phyloP scores from a whole-genome alignment of 1,140 invertebrate genomes.

The Mamestra configurata region DNA sequence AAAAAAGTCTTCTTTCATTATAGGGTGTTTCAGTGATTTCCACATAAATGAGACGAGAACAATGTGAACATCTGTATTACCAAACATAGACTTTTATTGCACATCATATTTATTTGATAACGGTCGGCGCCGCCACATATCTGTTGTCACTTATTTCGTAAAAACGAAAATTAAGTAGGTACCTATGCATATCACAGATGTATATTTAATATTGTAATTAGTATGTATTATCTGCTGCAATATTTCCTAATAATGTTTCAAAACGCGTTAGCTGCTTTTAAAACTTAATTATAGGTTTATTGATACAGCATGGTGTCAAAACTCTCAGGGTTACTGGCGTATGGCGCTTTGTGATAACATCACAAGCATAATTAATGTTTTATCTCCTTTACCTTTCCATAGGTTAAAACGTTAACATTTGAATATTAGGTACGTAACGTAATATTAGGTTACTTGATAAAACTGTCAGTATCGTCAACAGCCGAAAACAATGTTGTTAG shows the following conservation, averaged over 20 bases:
- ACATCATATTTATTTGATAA: not conserved
- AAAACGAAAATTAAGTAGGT: not conserved
- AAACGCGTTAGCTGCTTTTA: slow-evolving; percentile 6
- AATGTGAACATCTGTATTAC: too few relatives aligned
- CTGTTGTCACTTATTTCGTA: slow-evolving; percentile 6
- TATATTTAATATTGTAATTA: slow-evolving; percentile 26
- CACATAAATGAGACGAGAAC: not conserved
- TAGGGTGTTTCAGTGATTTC: not conserved
- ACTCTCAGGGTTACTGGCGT: slow-evolving; percentile 7
- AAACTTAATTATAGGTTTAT: slow-evolving; percentile 39
- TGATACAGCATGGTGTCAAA: slow-evolving; percentile 27
- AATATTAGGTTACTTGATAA: not conserved
- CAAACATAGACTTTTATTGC: too few relatives aligned
- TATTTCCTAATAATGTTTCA: slow-evolving; percentile 27
- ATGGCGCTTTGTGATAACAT: not conserved
- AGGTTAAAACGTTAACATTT: slow-evolving; percentile 11
- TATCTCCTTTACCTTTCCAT: slow-evolving; percentile 15
- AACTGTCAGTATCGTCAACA: not conserved
- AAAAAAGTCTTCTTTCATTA: not conserved
- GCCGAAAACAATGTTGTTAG: too few relatives aligned
- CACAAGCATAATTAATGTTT: slow-evolving; percentile 4
- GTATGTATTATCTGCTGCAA: slow-evolving; percentile 12
- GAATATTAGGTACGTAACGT: not conserved
- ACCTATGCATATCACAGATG: not conserved
- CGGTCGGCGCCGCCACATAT: not conserved